Evolutionary conservation across 2,888 invertebrate genomes (phyloP).

Genomic region (Rhamphomyia laevipes): DNA sequence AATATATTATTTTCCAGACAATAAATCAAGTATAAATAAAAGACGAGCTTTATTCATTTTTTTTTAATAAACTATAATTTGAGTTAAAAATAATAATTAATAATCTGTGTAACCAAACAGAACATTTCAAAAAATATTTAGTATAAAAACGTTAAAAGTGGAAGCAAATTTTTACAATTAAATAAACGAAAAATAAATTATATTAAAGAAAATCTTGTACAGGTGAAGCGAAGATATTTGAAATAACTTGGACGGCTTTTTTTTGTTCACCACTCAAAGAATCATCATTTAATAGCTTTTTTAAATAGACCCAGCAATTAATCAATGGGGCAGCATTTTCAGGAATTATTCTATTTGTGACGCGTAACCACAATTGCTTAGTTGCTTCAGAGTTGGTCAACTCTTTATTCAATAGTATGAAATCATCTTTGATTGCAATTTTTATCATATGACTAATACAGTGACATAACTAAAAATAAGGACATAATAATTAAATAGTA

Average conservation of each 20-base stretch:
- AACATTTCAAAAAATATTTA: too few species aligned
- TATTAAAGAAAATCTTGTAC: too few species aligned
- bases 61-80: too few species aligned
- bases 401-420: constrained; percentile 38
- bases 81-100: too few species aligned
- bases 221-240: too few species aligned
- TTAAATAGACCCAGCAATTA: constrained; percentile 21
- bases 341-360: constrained; percentile 32
- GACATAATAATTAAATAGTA: not conserved
- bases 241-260: constrained; percentile 9
- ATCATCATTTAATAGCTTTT: constrained; percentile 13
- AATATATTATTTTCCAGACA: too few species aligned
- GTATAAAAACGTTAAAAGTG: too few species aligned
- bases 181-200: too few species aligned
- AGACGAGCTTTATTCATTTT: too few species aligned
- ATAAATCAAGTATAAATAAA: too few species aligned
- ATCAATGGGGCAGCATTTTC: constrained; percentile 30
- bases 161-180: too few species aligned
- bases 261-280: constrained; percentile 15
- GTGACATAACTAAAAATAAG: constrained; percentile 52
- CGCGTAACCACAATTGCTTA: constrained; percentile 30
- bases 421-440: constrained; percentile 46
- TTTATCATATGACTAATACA: constrained; percentile 60
- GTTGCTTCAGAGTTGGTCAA: constrained; percentile 26
- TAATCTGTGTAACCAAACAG: too few species aligned